Conservation (phyloP, 2,888 invertebrate species). For the Heliconius charithonia region DNA sequence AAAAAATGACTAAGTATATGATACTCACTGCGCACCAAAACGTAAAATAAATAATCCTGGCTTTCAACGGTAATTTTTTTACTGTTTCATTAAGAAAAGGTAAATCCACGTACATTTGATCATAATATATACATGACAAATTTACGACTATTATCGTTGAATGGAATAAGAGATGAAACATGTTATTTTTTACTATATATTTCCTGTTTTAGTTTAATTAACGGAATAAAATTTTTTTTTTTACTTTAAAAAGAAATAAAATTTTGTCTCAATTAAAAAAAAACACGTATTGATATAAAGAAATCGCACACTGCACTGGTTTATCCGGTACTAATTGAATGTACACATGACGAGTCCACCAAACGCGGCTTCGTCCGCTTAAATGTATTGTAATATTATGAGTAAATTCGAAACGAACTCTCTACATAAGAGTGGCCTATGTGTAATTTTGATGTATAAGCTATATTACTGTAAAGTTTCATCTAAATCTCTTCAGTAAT, state of each 20-base stretch:
- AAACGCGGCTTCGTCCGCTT: too few relatives aligned
- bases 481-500: too few relatives aligned
- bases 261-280: too few relatives aligned
- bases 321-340: too few relatives aligned
- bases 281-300: background rate
- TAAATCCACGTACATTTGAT: slow-evolving; percentile 64
- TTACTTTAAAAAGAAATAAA: too few relatives aligned
- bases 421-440: too few relatives aligned
- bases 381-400: too few relatives aligned
- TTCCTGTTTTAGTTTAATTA: background rate
- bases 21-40: slow-evolving; percentile 68
- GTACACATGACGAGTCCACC: too few relatives aligned
- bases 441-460: too few relatives aligned
- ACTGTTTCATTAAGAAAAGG: slow-evolving; percentile 58
- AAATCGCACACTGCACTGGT: background rate
- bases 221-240: too few relatives aligned
- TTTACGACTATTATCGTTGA: slow-evolving; percentile 57
- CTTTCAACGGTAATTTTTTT: slow-evolving; percentile 60
- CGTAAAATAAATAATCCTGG: slow-evolving; percentile 64
- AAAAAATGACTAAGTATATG: background rate
- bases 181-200: background rate
- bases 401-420: too few relatives aligned
- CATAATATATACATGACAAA: slow-evolving; percentile 63
- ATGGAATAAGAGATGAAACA: slow-evolving; percentile 58
- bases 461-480: too few relatives aligned